A percentile compares a stretch with the other conserved stretches of the same genome.
Conservation (phyloP, 1,140 invertebrate species). For the Steinernema feltiae region DNA sequence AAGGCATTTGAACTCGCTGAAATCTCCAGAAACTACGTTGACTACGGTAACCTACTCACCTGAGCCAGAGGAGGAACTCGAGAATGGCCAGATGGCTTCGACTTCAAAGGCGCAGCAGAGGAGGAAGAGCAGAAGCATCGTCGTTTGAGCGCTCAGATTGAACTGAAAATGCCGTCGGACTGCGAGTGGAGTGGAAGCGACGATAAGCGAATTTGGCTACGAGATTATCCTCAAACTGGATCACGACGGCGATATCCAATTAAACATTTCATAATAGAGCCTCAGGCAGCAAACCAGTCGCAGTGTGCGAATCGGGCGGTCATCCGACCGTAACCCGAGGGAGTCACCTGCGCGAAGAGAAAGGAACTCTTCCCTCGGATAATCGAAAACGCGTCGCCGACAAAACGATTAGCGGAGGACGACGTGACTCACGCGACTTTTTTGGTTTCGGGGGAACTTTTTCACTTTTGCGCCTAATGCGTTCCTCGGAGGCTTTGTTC, state of each 20-base stretch:
- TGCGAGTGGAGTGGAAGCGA: neutral
- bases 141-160: neutral
- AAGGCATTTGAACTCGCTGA: neutral
- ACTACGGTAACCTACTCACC: neutral
- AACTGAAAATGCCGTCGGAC: neutral
- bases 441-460: neutral
- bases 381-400: neutral
- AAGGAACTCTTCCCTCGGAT: neutral
- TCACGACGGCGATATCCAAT: slow-evolving; percentile 8
- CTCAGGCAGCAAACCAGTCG: neutral
- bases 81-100: slow-evolving; percentile 6
- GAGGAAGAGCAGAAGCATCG: neutral
- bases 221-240: slow-evolving; percentile 12
- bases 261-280: slow-evolving; percentile 2
- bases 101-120: neutral
- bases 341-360: neutral
- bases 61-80: neutral
- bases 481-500: too few species aligned
- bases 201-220: slow-evolving; percentile 6
- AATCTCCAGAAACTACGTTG: neutral
- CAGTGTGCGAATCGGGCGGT: neutral
- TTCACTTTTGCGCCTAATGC: too few species aligned
- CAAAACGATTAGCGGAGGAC: neutral
- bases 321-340: neutral
- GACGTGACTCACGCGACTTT: too few species aligned